These are phyloP conservation scores for Chrysolina haemoptera DNA, from an alignment of 2,888 invertebrate genomes.

Conservation along the genomic window DNA sequence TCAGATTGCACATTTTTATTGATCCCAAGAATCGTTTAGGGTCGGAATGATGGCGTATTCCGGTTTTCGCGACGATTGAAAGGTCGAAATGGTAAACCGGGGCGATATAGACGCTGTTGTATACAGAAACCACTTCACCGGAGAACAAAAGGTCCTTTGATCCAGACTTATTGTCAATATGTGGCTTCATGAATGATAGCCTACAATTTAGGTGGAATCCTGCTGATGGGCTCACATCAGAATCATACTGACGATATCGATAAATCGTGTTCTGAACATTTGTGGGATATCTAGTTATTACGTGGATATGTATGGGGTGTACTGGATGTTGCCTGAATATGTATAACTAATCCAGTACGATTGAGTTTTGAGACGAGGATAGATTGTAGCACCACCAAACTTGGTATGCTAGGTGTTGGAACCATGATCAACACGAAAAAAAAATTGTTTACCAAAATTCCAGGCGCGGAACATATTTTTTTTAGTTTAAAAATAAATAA, in stretches of 20 bases:
- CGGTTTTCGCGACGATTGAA: neutral
- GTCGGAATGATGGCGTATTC: neutral
- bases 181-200: constrained; percentile 17
- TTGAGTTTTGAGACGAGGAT: no score
- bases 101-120: neutral
- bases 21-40: neutral
- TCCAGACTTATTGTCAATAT: constrained; percentile 14
- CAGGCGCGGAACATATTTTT: no score
- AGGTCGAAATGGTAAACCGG: neutral
- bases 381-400: no score
- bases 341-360: no score
- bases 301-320: neutral
- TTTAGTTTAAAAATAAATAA: no score
- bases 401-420: no score
- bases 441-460: no score
- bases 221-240: neutral
- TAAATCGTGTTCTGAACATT: neutral
- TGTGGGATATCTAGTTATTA: neutral
- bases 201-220: neutral
- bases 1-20: neutral
- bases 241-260: neutral
- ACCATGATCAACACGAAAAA: no score
- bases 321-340: neutral
- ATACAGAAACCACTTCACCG: neutral
- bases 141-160: constrained; percentile 20